These are phyloP conservation scores for Eurytoma californica DNA, from an alignment of 2,888 invertebrate genomes.

Conservation along the genomic window DNA sequence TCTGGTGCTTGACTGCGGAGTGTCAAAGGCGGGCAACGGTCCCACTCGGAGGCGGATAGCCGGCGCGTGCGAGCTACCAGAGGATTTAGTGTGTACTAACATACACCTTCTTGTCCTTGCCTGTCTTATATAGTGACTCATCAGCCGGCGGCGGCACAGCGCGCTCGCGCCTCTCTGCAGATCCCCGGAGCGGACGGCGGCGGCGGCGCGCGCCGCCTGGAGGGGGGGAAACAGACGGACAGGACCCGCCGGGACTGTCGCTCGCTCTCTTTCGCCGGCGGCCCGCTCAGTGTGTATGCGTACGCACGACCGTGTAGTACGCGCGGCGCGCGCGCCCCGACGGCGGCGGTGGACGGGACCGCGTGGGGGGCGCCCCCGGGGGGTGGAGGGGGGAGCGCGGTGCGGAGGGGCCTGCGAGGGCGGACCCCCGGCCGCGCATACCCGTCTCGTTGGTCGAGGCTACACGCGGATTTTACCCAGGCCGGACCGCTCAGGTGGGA, in stretches of 20 bases:
- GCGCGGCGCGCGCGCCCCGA: conserved; percentile 8
- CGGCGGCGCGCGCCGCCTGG: conserved; percentile 18
- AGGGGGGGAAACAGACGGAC: neutral
- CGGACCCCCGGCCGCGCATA: conserved; percentile 61
- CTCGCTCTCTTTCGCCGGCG: conserved; percentile 42
- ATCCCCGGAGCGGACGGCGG: conserved; percentile 32
- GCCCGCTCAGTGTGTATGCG: conserved; percentile 43
- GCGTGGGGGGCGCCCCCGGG: conserved; percentile 21
- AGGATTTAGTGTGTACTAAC: conserved; percentile 74
- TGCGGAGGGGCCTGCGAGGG: conserved; percentile 66
- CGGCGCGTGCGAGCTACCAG: conserved; percentile 70
- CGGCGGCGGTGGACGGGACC: neutral
- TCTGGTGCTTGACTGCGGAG: neutral
- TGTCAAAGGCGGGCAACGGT: no score
- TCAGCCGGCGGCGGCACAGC: conserved; percentile 66
- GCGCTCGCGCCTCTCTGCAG: conserved; percentile 55
- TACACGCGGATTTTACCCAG: conserved; percentile 57
- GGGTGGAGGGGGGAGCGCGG: conserved; percentile 46
- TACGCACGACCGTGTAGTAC: conserved; percentile 48
- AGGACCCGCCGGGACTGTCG: conserved; percentile 49
- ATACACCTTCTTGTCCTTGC: conserved; percentile 75
- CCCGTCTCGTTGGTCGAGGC: conserved; percentile 65
- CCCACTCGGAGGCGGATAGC: conserved; percentile 18
- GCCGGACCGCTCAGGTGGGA: conserved; percentile 15
- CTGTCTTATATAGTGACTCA: conserved; percentile 75